A percentile compares a stretch with the other conserved stretches of the same genome.
These are phyloP conservation scores for Rhinatrema bivittatum DNA, from an alignment of 2,797 vertebrate species.

Conservation along the genomic window DNA sequence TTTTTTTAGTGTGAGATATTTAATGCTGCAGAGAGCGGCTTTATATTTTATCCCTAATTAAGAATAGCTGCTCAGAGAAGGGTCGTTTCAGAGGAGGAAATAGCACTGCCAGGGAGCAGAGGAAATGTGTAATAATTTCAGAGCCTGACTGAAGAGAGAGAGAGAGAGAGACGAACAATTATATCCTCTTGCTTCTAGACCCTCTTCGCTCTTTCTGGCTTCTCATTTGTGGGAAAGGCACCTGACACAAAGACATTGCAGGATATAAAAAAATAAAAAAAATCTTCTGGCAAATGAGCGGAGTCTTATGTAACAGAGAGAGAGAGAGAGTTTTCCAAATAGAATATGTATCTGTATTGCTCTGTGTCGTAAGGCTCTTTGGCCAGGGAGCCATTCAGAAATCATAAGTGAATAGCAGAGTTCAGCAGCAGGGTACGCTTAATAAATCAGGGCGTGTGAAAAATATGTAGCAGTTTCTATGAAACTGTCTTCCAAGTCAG, in stretches of 20 bases:
- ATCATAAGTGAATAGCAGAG: too few relatives aligned
- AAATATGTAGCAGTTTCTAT: slow-evolving; percentile 28
- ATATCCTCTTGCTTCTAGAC: slow-evolving; percentile 18
- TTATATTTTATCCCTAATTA: background rate
- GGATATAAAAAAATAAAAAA: too few relatives aligned
- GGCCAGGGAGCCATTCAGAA: too few relatives aligned
- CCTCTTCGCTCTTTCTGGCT: background rate
- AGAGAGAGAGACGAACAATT: slow-evolving; percentile 22
- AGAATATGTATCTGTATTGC: too few relatives aligned
- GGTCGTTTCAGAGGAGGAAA: slow-evolving; percentile 2
- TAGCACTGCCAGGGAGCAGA: slow-evolving; percentile 1
- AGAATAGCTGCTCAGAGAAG: slow-evolving; percentile 1
- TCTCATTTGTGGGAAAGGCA: slow-evolving; percentile 20
- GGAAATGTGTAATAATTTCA: slow-evolving; percentile 16
- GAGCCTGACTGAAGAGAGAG: slow-evolving; percentile 15
- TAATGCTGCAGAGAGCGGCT: background rate
- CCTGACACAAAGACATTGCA: slow-evolving; percentile 15
- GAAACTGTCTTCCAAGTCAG: slow-evolving; percentile 26
- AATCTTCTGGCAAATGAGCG: slow-evolving; percentile 16
- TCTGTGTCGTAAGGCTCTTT: too few relatives aligned
- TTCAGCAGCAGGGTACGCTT: too few relatives aligned
- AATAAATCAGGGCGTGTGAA: slow-evolving; percentile 24
- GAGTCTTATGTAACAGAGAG: slow-evolving; percentile 12
- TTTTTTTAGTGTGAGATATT: too few relatives aligned
- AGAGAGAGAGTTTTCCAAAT: slow-evolving; percentile 13